Evolutionary conservation across 1,140 invertebrate species (phyloP), one percentile per base, ranked within the genome.

Genomic region (Hycleus phaleratus): DNA sequence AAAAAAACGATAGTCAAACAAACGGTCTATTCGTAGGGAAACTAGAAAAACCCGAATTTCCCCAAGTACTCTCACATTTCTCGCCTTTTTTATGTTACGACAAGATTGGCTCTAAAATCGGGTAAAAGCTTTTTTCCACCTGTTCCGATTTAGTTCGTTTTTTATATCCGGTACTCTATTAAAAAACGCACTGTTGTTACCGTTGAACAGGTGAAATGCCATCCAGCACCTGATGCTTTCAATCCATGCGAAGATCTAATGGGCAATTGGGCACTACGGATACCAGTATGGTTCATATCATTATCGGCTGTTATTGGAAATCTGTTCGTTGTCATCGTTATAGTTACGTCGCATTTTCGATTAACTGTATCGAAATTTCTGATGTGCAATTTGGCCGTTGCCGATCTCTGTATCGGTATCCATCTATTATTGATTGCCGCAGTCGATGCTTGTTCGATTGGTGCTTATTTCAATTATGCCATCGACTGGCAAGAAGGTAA

Each of bases 201-300:
- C 38, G 7, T 32, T 32, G 32, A 32, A 32, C 57, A 77, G 63
- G 81, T 92, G 1, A 75, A 81, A 45, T 95, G 92, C 68, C 80
- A 79, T 49, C 92, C 92, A 0, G 74, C 77, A 53, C 88, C 91
- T 1, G 87, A 95, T 73, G 88, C 89, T 0, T 82, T 94, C 53
- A 95, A 93, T 73, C 92, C 92, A 2, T 87, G 92, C 70, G 91
- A 94, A 73, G 91, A 95, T 68, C 84, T 95, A 4, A 90, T 95
- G 86, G 91, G 90, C n/a, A 90, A 87, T 72, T 78, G 83, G 63
- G 85, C 76, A 73, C 78, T 93, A 0, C 79, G 91, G 3, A 80
- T 85, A 32, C 81, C 85, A 40, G 90, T 93, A 10, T 95, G 92
- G 92, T 74, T 91, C 56, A 83, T 85, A 46, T 78, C 83, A 7